phyloP scores from a whole-genome alignment of 2,888 invertebrate genomes.

The Limnephilus rhombicus region DNA sequence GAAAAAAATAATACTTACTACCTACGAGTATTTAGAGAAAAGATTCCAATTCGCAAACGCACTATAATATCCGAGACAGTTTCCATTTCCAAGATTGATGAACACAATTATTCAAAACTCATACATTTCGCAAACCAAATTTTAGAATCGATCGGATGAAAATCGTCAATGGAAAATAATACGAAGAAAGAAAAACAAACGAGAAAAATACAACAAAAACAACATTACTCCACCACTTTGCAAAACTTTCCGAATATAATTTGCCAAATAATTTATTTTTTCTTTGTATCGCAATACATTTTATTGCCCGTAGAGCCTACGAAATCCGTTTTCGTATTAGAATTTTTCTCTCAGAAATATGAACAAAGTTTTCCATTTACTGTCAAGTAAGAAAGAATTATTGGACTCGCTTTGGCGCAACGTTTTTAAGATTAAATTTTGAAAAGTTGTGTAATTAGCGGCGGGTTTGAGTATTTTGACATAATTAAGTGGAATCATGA shows the following conservation, averaged over 20 bases:
- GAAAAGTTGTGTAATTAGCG: slow-evolving; percentile 43
- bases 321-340: slow-evolving; percentile 16
- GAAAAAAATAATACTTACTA: not conserved
- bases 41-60: not conserved
- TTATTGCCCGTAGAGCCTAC: slow-evolving; percentile 14
- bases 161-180: not conserved
- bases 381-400: slow-evolving; percentile 39
- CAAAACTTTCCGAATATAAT: slow-evolving; percentile 35
- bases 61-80: not conserved
- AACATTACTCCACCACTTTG: not conserved
- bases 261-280: slow-evolving; percentile 35
- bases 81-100: slow-evolving; percentile 12
- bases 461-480: slow-evolving; percentile 15
- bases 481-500: slow-evolving; percentile 28
- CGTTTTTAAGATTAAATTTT: slow-evolving; percentile 32
- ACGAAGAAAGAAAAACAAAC: not conserved
- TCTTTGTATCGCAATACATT: slow-evolving; percentile 33
- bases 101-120: not conserved
- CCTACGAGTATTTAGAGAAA: not conserved
- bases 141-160: slow-evolving; percentile 13
- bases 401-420: slow-evolving; percentile 5
- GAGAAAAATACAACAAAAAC: not conserved
- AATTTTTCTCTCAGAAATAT: slow-evolving; percentile 41
- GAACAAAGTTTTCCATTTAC: slow-evolving; percentile 49
- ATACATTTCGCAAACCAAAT: not conserved